Base-by-base conservation (phyloP, 2,797 vertebrate species). In the Enteromius viviparus region DNA sequence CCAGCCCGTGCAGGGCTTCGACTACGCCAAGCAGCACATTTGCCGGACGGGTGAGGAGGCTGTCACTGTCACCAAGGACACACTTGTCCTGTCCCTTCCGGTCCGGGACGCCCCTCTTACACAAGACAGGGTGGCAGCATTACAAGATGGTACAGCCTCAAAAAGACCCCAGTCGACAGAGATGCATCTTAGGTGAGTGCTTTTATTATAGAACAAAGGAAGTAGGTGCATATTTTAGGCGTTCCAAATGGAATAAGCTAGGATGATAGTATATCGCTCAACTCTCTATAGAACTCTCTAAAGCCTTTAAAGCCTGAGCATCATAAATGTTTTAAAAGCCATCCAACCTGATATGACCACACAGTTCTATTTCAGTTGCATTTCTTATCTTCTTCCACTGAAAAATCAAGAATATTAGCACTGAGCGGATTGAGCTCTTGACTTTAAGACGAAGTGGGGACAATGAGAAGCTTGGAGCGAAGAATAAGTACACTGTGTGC, bases 1-100 rank as follows among this genome's bases (percentile, higher is more conserved):
- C 19, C n/a, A 99, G 98, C 98, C 98, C 4, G 97, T 99, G 34
- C 97, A 99, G 94, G 98, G 98, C 49, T 99, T 99, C 84, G 98
- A 99, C 89, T 99, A 99, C 10, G 97, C 97, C 89, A 99, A 99
- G 92, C 96, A 99, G 88, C 98, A 99, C 91, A 94, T 99, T 91
- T 97, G 98, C 51, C 97, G 97, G 82, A 94, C 96, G 42, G 97
- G 97, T 37, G 97, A 98, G n/a, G 98, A 99, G 62, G 90, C 96
- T 49, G 83, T 96, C 70, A 96, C 98, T 0, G 95, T 97, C 65
- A 97, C 97, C 29, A 98, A 99, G 90, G 98, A 99, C 88, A 98
- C 97, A 0, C 95, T 98, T 6, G 95, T 96, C 66, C 90, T 98
- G 78, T 96, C 96, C 0, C 93, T 99, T 45, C 96, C 97, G 0